Percentiles rank a stretch among this genome's conserved stretches.
These are phyloP conservation scores for Trichacis sp. DNA, from an alignment of 2,888 invertebrate species.

Conservation along the genomic window DNA sequence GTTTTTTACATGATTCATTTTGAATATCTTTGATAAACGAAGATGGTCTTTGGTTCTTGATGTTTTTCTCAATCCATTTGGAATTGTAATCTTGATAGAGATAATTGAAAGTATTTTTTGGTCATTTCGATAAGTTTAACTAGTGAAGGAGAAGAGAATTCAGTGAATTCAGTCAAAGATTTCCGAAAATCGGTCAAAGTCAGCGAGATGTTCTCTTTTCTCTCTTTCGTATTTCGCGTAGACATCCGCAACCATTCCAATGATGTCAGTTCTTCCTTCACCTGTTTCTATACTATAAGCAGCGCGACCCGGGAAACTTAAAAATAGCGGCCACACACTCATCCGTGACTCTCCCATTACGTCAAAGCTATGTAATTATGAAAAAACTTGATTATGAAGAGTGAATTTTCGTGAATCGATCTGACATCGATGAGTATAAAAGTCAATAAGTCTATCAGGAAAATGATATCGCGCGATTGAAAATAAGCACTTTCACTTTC, in stretches of 20 bases:
- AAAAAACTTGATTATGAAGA: not conserved
- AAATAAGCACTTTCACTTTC: too few species aligned
- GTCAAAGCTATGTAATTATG: conserved; percentile 18
- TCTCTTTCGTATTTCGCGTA: conserved; percentile 45
- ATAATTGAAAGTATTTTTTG: too few species aligned
- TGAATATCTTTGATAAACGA: too few species aligned
- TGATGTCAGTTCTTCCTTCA: conserved; percentile 53
- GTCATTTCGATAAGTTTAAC: too few species aligned
- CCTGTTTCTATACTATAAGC: conserved; percentile 67
- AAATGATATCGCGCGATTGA: too few species aligned
- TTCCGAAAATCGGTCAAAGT: conserved; percentile 67
- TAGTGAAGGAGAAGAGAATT: too few species aligned
- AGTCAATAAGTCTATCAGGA: too few species aligned
- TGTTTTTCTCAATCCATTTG: too few species aligned
- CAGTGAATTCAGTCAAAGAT: conserved; percentile 38
- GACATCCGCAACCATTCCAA: conserved; percentile 31
- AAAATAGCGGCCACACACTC: conserved; percentile 64
- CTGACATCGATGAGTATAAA: too few species aligned
- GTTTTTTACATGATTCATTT: too few species aligned
- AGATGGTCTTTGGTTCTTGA: too few species aligned
- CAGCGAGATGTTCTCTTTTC: conserved; percentile 46
- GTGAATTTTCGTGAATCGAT: not conserved
- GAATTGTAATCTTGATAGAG: too few species aligned
- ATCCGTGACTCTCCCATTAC: conserved; percentile 58
- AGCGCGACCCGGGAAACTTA: conserved; percentile 64